phyloP scores from a whole-genome alignment of 1,140 invertebrate genomes.

The Acromyrmex heyeri region DNA sequence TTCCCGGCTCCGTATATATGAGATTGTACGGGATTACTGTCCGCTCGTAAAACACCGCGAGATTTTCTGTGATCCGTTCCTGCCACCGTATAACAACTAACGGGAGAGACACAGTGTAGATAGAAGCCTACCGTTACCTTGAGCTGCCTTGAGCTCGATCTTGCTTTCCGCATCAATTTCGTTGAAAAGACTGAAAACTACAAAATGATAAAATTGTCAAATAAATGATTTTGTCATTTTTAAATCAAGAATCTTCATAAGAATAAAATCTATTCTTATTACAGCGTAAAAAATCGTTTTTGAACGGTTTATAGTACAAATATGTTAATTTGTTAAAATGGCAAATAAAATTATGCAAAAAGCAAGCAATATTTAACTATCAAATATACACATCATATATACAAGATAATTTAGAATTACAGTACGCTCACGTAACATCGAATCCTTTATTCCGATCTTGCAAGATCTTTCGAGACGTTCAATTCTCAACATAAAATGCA shows the following conservation, averaged over 20 bases:
- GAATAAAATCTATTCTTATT: not conserved
- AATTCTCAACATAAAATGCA: slow-evolving; percentile 25
- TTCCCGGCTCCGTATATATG: slow-evolving; percentile 31
- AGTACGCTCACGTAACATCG: slow-evolving; percentile 16
- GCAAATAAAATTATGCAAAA: not conserved
- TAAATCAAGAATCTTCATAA: not conserved
- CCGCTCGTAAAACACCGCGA: slow-evolving; percentile 68
- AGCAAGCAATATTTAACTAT: not conserved
- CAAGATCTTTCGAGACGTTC: slow-evolving; percentile 20
- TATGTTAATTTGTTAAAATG: not conserved
- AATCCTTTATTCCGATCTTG: slow-evolving; percentile 17
- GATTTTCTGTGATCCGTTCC: slow-evolving; percentile 68
- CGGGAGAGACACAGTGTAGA: not conserved
- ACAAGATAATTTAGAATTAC: not conserved
- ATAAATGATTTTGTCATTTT: not conserved
- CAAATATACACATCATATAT: not conserved
- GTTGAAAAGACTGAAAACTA: not conserved
- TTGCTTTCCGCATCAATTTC: slow-evolving; percentile 22
- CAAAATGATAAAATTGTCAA: not conserved
- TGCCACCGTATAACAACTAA: slow-evolving; percentile 60
- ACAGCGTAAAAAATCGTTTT: not conserved
- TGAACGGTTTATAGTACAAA: not conserved
- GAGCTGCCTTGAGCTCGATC: slow-evolving; percentile 36
- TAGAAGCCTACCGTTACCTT: slow-evolving; percentile 45
- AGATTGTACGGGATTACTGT: slow-evolving; percentile 56